Conservation (phyloP, 1,140 invertebrate species). For the Aphelenchoides besseyi region DNA sequence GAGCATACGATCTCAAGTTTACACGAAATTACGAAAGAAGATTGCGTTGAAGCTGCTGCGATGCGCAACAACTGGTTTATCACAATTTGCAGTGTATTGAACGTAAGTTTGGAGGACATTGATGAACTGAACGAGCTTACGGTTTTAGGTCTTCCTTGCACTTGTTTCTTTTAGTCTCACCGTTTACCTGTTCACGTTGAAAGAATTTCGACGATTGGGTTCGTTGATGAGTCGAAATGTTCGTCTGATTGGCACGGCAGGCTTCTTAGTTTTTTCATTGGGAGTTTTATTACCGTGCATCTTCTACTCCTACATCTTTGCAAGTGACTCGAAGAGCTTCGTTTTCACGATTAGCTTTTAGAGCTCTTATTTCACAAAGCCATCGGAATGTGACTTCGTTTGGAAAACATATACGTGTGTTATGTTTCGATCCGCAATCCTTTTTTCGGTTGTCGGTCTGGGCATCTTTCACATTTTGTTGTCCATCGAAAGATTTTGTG, state of each 20-base stretch:
- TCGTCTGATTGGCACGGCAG: background rate
- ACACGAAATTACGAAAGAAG: background rate
- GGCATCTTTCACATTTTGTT: background rate
- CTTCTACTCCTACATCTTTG: background rate
- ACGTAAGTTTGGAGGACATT: background rate
- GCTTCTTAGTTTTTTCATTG: background rate
- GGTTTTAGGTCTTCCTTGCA: too few species aligned
- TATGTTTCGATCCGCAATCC: background rate
- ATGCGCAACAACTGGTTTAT: background rate
- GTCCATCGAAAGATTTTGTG: background rate
- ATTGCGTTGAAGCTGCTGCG: background rate
- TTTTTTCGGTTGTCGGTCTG: background rate
- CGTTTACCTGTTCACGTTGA: background rate
- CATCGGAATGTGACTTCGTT: background rate
- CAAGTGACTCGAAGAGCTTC: too few species aligned
- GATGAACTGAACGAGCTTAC: too few species aligned
- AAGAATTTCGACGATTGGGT: background rate
- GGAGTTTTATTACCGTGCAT: background rate
- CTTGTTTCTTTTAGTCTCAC: background rate
- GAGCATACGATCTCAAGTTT: background rate
- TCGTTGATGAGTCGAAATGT: background rate
- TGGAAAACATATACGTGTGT: background rate
- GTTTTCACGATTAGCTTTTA: too few species aligned
- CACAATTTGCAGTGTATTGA: background rate
- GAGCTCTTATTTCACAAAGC: background rate